Evolutionary conservation across 2,113 vertebrate genomes (phyloP), one percentile per base, ranked within the genome.

Genomic region (Silurus asotus): DNA sequence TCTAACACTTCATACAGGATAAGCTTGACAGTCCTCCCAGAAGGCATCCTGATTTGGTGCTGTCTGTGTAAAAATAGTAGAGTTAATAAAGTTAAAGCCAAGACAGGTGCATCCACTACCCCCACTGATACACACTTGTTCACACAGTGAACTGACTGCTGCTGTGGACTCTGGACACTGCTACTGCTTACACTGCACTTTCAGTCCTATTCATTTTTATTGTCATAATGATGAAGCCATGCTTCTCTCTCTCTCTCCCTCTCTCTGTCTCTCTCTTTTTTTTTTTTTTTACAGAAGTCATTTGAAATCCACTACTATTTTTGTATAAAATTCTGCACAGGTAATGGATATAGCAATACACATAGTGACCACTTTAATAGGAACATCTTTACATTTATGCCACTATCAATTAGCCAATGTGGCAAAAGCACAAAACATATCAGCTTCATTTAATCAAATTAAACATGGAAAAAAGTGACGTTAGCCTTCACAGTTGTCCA

Each of bases 1-100:
- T 96, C 91, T 55, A 97, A 90, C 37, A 92, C 70, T 92, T 96
- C 95, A 45, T 94, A 95, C 62, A 95, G 15, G 78, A 94, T 4
- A 2, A 96, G 83, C 83, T 96, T 97, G 70, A 95, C 45, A 1
- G 88, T 93, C 84, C 91, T 95, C 72, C 94, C 92, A 0, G 95
- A 96, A 84, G 51, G 82, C 96, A 96, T 94, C 56, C 65, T 91
- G 86, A 67, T 85, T 74, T 20, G 8, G 78, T 28, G 59, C 37
- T 74, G 20, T 85, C 53, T 74, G 80, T 23, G 48, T 80, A 59
- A 58, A 85, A 49, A 58, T 67, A 87, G 75, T 58, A 58, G 0
- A 56, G 85, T 37, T 74, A 28, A 67, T 64, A 84, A 37, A 84
- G 45, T 58, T 64, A 89, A 51, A 59, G 53, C 0, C 19, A 81